Evolutionary conservation across 2,113 vertebrate species (phyloP).

Genomic region (Pica pica): DNA sequence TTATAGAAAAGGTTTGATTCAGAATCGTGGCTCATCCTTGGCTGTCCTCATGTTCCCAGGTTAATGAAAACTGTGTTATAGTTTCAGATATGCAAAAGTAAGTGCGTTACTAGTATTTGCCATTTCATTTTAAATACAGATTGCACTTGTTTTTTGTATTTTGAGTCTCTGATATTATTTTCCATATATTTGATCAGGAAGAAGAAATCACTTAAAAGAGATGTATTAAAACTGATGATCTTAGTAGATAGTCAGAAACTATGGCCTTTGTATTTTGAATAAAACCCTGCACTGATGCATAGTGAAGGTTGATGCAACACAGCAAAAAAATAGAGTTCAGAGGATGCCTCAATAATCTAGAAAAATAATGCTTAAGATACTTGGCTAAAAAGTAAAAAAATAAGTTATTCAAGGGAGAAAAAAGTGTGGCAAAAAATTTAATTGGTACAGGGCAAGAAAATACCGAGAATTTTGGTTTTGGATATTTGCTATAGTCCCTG

Average conservation of each 20-base stretch:
- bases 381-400: neutral
- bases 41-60: neutral
- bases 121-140: neutral
- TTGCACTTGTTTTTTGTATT: neutral
- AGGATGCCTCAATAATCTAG: neutral
- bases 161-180: neutral
- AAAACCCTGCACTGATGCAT: neutral
- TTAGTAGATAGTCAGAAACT: neutral
- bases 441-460: neutral
- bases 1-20: neutral
- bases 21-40: neutral
- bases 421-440: neutral
- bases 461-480: neutral
- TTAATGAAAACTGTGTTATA: neutral
- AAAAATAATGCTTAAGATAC: neutral
- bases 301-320: neutral
- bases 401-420: neutral
- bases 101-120: neutral
- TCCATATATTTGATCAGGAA: neutral
- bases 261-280: neutral
- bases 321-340: neutral
- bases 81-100: neutral
- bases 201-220: neutral
- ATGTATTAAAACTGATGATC: neutral
- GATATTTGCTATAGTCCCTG: neutral